Conservation (phyloP, 2,888 invertebrate genomes). For the Parasteatoda lunata region DNA sequence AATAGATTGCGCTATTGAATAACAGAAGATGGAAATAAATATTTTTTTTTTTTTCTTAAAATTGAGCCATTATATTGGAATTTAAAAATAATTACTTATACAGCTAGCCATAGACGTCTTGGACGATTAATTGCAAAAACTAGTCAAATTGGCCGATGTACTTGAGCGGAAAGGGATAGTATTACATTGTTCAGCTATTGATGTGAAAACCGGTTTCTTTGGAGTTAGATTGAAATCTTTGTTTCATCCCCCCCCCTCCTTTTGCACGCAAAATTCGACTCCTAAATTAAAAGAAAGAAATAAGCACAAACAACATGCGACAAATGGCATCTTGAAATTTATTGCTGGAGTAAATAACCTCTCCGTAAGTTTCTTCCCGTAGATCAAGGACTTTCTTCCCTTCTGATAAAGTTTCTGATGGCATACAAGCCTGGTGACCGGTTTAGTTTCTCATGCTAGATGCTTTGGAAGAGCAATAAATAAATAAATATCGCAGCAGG, state of each 20-base stretch:
- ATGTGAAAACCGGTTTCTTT: slow-evolving; percentile 25
- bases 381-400: slow-evolving; percentile 38
- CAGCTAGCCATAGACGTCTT: too few species aligned
- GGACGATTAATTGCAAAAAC: too few species aligned
- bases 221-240: slow-evolving; percentile 16
- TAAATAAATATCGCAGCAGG: too few species aligned
- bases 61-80: too few species aligned
- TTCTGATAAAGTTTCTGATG: slow-evolving; percentile 25
- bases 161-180: too few species aligned
- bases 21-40: too few species aligned
- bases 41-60: too few species aligned
- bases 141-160: too few species aligned
- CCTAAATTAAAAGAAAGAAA: slow-evolving; percentile 25
- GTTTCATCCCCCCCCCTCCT: slow-evolving; percentile 1
- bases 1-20: too few species aligned
- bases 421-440: slow-evolving; percentile 5
- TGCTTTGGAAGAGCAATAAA: too few species aligned
- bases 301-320: slow-evolving; percentile 8
- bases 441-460: neutral
- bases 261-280: slow-evolving; percentile 24
- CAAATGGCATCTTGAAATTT: slow-evolving; percentile 22
- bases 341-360: slow-evolving; percentile 54
- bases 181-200: too few species aligned
- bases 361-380: slow-evolving; percentile 17
- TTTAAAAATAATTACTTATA: too few species aligned